phyloP scores from a whole-genome alignment of 2,113 vertebrate species.

The Rhinogobius similis region DNA sequence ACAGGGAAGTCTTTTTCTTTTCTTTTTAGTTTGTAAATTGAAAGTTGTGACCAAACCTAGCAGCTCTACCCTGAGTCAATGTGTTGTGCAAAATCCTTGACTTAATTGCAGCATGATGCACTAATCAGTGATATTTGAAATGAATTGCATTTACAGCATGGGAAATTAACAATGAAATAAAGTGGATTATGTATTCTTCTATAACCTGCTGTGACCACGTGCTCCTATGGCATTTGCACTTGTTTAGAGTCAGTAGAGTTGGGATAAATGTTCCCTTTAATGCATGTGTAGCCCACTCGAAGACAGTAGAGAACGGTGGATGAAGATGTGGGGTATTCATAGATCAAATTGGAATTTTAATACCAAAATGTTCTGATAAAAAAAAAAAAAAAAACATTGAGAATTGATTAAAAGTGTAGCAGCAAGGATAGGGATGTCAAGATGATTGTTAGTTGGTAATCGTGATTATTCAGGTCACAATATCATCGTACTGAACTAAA shows the following conservation, averaged over 20 bases:
- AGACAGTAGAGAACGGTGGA: background rate
- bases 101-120: conserved; percentile 46
- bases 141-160: conserved; percentile 18
- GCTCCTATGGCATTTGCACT: conserved; percentile 32
- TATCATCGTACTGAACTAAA: no score
- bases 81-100: conserved; percentile 18
- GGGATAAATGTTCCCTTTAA: conserved; percentile 31
- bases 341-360: background rate
- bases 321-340: background rate
- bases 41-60: conserved; percentile 2
- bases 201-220: conserved; percentile 24
- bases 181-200: background rate
- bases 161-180: conserved; percentile 5
- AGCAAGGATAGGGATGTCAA: no score
- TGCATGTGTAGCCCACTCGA: conserved; percentile 44
- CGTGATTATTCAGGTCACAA: no score
- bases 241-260: conserved; percentile 14
- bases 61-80: conserved; percentile 4
- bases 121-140: conserved; percentile 21
- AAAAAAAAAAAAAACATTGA: no score
- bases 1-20: background rate
- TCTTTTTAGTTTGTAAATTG: background rate
- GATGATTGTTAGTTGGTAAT: no score
- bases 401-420: no score
- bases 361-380: no score